phyloP scores from a whole-genome alignment of 1,140 invertebrate genomes.

The Drosophila tropicalis region DNA sequence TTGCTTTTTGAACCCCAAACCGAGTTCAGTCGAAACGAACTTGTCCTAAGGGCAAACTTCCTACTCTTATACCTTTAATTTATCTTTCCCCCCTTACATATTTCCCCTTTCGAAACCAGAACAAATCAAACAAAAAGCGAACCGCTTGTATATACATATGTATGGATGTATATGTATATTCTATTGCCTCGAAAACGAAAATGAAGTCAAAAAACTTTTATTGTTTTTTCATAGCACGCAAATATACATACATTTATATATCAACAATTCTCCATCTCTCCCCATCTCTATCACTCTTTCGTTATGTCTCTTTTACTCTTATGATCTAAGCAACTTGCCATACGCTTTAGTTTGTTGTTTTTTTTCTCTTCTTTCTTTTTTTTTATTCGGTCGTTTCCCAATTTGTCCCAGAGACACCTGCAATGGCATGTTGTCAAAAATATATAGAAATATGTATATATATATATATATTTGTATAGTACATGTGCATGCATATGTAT shows the following conservation, averaged over 20 bases:
- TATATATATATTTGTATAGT: too few species aligned
- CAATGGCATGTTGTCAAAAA: slow-evolving; percentile 11
- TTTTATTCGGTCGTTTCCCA: slow-evolving; percentile 11
- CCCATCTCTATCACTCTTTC: neutral
- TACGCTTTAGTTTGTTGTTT: neutral
- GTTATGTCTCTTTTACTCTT: neutral
- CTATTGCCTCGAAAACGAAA: slow-evolving; percentile 16
- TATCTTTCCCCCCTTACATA: neutral
- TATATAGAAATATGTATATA: neutral
- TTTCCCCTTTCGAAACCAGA: neutral
- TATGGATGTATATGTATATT: neutral
- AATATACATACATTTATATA: slow-evolving; percentile 12
- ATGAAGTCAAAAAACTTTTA: slow-evolving; percentile 29
- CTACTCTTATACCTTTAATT: slow-evolving; percentile 18
- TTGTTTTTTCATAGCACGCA: slow-evolving; percentile 27
- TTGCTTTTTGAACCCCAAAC: slow-evolving; percentile 11
- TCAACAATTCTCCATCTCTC: slow-evolving; percentile 8
- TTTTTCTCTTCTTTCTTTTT: neutral
- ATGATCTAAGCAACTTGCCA: neutral
- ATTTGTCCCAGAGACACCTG: slow-evolving; percentile 51
- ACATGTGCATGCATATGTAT: neutral
- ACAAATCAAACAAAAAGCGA: neutral
- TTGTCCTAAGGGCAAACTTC: slow-evolving; percentile 35
- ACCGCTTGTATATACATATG: neutral
- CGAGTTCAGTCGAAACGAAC: slow-evolving; percentile 28